phyloP scores from a whole-genome alignment of 2,888 invertebrate species.

The Torymus texanus region DNA sequence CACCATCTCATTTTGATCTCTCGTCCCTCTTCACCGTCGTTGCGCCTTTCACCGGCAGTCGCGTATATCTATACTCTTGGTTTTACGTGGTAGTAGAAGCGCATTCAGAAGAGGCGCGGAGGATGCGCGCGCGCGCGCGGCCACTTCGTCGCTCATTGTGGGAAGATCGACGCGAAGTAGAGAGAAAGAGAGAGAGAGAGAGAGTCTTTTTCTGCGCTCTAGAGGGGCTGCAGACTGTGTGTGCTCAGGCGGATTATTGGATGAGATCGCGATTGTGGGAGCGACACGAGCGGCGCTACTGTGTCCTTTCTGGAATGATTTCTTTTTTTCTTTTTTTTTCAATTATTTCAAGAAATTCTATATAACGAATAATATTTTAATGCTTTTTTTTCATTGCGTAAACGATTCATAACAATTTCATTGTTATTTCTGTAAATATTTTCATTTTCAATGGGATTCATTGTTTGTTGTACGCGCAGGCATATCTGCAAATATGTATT shows the following conservation, averaged over 20 bases:
- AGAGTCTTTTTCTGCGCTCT: not conserved
- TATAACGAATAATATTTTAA: no score
- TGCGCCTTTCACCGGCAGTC: not conserved
- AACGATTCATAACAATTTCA: no score
- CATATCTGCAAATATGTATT: no score
- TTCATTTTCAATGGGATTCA: no score
- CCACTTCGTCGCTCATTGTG: slow-evolving; percentile 39
- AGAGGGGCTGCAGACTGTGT: not conserved
- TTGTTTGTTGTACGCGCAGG: no score
- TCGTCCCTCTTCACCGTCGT: slow-evolving; percentile 6
- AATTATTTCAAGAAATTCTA: no score
- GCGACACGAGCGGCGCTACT: not conserved
- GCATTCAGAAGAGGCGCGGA: not conserved
- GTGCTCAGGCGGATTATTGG: slow-evolving; percentile 1
- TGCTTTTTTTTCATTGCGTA: no score
- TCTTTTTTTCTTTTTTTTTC: not conserved
- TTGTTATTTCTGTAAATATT: no score
- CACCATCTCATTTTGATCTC: not conserved
- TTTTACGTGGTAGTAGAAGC: not conserved
- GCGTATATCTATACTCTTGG: no score
- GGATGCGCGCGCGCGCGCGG: not conserved
- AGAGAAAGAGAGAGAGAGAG: not conserved
- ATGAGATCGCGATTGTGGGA: slow-evolving; percentile 17
- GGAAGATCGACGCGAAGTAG: not conserved
- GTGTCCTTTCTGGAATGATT: not conserved